Conservation (phyloP, 2,113 vertebrate genomes). For the rabbit (Oryctolagus cuniculus) region mOryCun1.1 NC_091441.1:904001-904500, state of each 20-base stretch:
- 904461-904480: constrained; percentile 16
- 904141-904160: too few relatives aligned
- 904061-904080: background rate
- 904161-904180: background rate
- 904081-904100: background rate
- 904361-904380: too few relatives aligned
- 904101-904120: background rate
- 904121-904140: too few relatives aligned
- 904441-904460: background rate
- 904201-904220: too few relatives aligned
- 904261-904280: background rate
- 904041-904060: background rate
- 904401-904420: background rate
- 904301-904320: background rate
- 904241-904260: background rate
- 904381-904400: background rate
- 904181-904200: too few relatives aligned
- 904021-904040: background rate
- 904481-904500: background rate
- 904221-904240: background rate
- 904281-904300: background rate
- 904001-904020: background rate
- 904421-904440: background rate
- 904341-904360: too few relatives aligned
- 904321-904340: background rate